Conservation (phyloP, 2,113 vertebrate species). For the Oryzias woworae region DNA sequence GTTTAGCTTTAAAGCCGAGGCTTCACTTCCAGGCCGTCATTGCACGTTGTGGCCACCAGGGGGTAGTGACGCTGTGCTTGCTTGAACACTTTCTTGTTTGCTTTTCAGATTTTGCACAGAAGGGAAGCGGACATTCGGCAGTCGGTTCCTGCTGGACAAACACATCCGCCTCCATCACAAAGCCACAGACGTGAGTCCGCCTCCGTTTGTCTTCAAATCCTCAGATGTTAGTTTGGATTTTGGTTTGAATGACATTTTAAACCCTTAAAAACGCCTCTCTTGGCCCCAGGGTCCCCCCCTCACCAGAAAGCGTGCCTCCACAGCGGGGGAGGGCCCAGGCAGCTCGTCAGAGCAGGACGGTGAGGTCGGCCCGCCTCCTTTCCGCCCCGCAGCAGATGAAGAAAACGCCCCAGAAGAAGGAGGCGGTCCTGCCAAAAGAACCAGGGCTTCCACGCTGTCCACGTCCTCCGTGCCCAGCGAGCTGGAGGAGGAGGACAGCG, state of each 20-base stretch:
- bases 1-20: no score
- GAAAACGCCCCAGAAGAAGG: constrained; percentile 66
- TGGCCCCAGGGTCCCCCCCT: constrained; percentile 59
- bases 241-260: no score
- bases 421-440: constrained; percentile 60
- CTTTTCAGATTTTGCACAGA: constrained; percentile 87
- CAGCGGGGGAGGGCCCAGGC: constrained; percentile 59
- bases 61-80: neutral
- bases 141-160: constrained; percentile 90
- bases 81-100: neutral
- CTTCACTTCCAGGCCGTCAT: neutral
- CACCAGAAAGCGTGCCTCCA: constrained; percentile 74
- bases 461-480: constrained; percentile 54
- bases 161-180: constrained; percentile 88
- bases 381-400: constrained; percentile 52
- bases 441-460: constrained; percentile 30
- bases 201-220: no score
- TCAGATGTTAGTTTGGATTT: neutral
- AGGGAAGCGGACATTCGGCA: constrained; percentile 92
- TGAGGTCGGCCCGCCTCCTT: constrained; percentile 44
- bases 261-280: neutral
- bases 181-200: constrained; percentile 56
- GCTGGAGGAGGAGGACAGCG: constrained; percentile 60
- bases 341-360: constrained; percentile 75
- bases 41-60: constrained; percentile 5